Evolutionary conservation across 2,888 invertebrate species (phyloP), one percentile per base, ranked within the genome.

Genomic region (Archaeoteleia sp.): DNA sequence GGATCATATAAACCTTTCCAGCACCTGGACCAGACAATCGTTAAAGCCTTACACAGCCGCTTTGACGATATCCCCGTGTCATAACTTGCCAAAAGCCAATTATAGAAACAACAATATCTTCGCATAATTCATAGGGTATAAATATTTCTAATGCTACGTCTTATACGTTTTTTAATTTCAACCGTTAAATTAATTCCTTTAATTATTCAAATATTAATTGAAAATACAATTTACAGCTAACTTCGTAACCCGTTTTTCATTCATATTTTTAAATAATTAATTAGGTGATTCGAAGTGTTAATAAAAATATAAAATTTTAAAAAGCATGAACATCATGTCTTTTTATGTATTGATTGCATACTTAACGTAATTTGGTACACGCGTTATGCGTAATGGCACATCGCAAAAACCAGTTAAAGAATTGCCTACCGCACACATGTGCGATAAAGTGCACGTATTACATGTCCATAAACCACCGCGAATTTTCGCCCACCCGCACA

Each of bases 31-130:
- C 68, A 66, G 61, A 67, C 71, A 71, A 67, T 73, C 77, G 72
- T 74, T 75, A 74, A 75, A 74, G 72, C 58, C 62, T 37, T 46
- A 15, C 32, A 39, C 55, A 42, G 71, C 62, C 67, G 73, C 71
- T 80, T 78, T 48, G 78, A 80, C 77, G 80, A 78, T 75, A 67
- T 70, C 65, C 72, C 70, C 71, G 74, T 74, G 73, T 77, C 78
- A 77, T 80, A 80, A 80, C 75, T 80, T 77, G 78, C 74, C 66
- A 46, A 74, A 72, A 74, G 75, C 77, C 78, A 80, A 80, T 81
- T 80, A 80, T 75, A 74, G 74, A 77, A 73, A 73, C 74, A 79
- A 78, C 76, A 75, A 77, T 77, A 58, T 48, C 20, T 32, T 15
- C 43, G 27, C 13, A n/a, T 20, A 10, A 10, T 35, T 9, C 1